A percentile compares a stretch with the other conserved stretches of the same genome.
phyloP scores from a whole-genome alignment of 2,888 invertebrate species.

The Campoplex nolae region DNA sequence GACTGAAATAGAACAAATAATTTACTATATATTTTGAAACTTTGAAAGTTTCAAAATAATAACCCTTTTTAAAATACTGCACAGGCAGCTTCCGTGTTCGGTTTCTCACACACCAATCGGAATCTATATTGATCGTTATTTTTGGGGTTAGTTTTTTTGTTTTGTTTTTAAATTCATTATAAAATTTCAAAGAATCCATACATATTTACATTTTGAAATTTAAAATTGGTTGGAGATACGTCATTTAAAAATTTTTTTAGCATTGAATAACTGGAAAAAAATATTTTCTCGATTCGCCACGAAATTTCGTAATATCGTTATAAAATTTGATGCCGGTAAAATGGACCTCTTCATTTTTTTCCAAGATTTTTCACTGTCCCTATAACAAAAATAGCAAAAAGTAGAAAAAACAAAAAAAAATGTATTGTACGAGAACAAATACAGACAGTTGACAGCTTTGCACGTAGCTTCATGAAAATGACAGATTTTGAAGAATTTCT shows the following conservation, averaged over 20 bases:
- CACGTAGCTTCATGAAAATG: not conserved
- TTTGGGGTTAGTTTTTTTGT: not conserved
- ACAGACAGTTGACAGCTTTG: not conserved
- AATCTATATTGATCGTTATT: not conserved
- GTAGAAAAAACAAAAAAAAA: not conserved
- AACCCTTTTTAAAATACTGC: not conserved
- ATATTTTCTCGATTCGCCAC: not conserved
- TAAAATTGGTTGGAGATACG: not conserved
- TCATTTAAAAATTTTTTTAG: not conserved
- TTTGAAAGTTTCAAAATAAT: slow-evolving; percentile 2
- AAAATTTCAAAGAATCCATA: not conserved
- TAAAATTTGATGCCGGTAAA: not conserved
- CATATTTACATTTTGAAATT: not conserved
- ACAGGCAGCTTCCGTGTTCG: not conserved
- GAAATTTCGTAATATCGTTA: too few relatives aligned
- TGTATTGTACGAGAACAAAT: not conserved
- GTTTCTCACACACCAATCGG: too few relatives aligned
- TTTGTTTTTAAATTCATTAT: not conserved
- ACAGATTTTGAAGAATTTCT: not conserved
- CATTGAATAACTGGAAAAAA: not conserved
- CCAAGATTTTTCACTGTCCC: not conserved
- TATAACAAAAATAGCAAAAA: not conserved
- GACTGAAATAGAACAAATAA: slow-evolving; percentile 5
- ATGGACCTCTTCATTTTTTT: not conserved
- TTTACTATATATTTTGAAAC: not conserved